Percentiles rank a stretch among this genome's conserved stretches.
Evolutionary conservation across 2,113 vertebrate genomes (phyloP).

Genomic region (Callorhinus ursinus): DNA sequence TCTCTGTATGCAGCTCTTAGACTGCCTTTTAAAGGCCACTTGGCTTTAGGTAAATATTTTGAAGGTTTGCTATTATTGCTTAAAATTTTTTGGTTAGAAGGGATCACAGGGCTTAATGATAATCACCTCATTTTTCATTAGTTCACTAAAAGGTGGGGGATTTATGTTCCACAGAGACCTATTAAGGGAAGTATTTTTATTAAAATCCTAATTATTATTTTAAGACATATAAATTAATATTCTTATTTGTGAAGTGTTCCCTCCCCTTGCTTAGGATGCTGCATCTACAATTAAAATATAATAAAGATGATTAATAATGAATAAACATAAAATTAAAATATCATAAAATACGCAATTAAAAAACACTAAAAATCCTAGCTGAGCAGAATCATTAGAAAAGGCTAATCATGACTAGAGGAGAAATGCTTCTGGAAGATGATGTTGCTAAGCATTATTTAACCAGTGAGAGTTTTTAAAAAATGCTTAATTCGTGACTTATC

Average conservation of each 20-base stretch:
- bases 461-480: slow-evolving; percentile 20
- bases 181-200: slow-evolving; percentile 76
- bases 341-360: slow-evolving; percentile 80
- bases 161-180: slow-evolving; percentile 59
- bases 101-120: slow-evolving; percentile 52
- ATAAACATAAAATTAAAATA: slow-evolving; percentile 83
- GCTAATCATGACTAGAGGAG: slow-evolving; percentile 61
- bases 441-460: slow-evolving; percentile 62
- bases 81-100: slow-evolving; percentile 32
- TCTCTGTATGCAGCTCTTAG: not conserved
- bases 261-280: slow-evolving; percentile 53
- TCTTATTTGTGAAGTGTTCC: slow-evolving; percentile 66
- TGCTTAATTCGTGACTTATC: not conserved
- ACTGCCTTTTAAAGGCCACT: not conserved
- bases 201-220: slow-evolving; percentile 79
- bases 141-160: slow-evolving; percentile 56
- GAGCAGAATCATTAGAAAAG: slow-evolving; percentile 73
- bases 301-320: slow-evolving; percentile 83
- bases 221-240: slow-evolving; percentile 79
- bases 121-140: slow-evolving; percentile 54
- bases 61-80: slow-evolving; percentile 52
- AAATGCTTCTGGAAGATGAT: slow-evolving; percentile 41
- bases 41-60: slow-evolving; percentile 60
- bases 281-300: slow-evolving; percentile 78
- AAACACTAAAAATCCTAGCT: slow-evolving; percentile 78